Evolutionary conservation across 2,888 invertebrate genomes (phyloP).

Genomic region (Pollenia amentaria): DNA sequence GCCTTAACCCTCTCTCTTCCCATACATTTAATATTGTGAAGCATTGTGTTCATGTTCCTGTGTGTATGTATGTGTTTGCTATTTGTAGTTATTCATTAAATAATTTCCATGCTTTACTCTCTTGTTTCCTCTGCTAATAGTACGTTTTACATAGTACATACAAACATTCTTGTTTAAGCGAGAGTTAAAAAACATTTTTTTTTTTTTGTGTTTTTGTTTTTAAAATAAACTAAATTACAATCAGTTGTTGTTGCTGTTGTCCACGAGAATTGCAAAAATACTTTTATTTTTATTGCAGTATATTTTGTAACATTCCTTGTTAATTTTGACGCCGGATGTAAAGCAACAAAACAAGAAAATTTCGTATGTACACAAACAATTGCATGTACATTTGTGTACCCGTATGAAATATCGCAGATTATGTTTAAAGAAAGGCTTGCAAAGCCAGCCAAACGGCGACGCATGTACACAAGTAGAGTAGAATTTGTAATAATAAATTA

Average conservation of each 20-base stretch:
- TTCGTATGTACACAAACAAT: neutral
- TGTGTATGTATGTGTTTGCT: constrained; percentile 42
- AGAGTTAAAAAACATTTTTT: constrained; percentile 44
- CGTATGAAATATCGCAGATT: neutral
- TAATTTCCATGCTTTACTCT: constrained; percentile 35
- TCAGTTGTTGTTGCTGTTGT: constrained; percentile 45
- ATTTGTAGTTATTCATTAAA: constrained; percentile 2
- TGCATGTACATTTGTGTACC: neutral
- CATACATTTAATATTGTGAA: neutral
- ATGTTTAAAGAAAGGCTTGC: neutral
- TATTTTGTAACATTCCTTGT: constrained; percentile 73
- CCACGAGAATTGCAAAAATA: constrained; percentile 67
- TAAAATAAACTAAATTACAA: neutral
- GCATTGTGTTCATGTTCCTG: constrained; percentile 44
- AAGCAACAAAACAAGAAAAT: constrained; percentile 71
- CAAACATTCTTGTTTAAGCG: constrained; percentile 54
- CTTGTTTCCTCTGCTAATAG: constrained; percentile 9
- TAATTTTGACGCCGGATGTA: constrained; percentile 80
- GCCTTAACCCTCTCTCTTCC: constrained; percentile 7
- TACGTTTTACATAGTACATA: neutral
- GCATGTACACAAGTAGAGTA: neutral
- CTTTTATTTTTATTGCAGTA: constrained; percentile 74
- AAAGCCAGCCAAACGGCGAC: constrained; percentile 29
- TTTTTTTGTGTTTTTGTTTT: constrained; percentile 25
- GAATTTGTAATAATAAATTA: neutral